Conservation (phyloP, 2,113 vertebrate genomes). For the Anarrhichthys ocellatus region DNA sequence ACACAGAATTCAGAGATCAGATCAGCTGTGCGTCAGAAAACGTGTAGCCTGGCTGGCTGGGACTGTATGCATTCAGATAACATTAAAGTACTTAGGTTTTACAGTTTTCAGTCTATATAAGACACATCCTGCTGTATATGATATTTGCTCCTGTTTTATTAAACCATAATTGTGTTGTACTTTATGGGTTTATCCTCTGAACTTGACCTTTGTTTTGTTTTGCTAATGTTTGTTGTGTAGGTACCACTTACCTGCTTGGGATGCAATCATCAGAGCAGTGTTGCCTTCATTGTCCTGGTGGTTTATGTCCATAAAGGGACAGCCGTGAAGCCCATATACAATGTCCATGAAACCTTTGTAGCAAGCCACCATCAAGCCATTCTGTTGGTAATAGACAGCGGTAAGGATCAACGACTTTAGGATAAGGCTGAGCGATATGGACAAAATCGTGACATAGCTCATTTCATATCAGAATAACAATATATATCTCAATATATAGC, state of each 20-base stretch:
- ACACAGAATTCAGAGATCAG: conserved; percentile 32
- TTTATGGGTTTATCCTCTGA: neutral
- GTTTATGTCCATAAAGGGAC: conserved; percentile 89
- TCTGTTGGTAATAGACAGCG: conserved; percentile 75
- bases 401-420: conserved; percentile 5
- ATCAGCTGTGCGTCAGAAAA: neutral
- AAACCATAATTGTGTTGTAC: neutral
- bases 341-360: conserved; percentile 86
- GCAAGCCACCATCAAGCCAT: conserved; percentile 89
- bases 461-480: neutral
- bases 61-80: neutral
- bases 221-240: neutral
- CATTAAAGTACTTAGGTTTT: neutral
- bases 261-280: conserved; percentile 91
- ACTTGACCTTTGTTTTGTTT: neutral
- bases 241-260: conserved; percentile 86
- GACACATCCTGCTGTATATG: neutral
- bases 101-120: neutral
- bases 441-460: neutral
- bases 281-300: conserved; percentile 93
- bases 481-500: neutral
- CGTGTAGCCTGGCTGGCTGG: neutral
- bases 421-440: neutral
- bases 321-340: conserved; percentile 83
- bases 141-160: neutral